A percentile compares a stretch with the other conserved stretches of the same genome.
Evolutionary conservation across 1,140 invertebrate genomes (phyloP).

Genomic region (Drosophila lowei): DNA sequence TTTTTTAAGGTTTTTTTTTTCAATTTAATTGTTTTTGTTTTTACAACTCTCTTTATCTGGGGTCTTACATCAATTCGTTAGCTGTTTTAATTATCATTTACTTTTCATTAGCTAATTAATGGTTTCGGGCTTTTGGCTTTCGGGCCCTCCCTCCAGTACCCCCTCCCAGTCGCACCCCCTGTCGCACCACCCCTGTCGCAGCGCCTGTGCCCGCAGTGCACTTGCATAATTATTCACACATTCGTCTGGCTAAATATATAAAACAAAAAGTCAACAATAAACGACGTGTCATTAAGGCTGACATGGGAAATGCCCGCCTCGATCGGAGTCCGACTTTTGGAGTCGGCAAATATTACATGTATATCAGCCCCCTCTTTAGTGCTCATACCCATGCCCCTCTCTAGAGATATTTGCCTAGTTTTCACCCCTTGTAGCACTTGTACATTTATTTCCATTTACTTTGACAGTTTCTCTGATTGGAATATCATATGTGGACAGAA

Average conservation of each 20-base stretch:
- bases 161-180: not conserved
- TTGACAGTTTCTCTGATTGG: slow-evolving; percentile 37
- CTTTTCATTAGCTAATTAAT: slow-evolving; percentile 29
- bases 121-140: slow-evolving; percentile 8
- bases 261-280: slow-evolving; percentile 43
- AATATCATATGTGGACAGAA: slow-evolving; percentile 3
- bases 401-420: slow-evolving; percentile 32
- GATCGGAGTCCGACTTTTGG: slow-evolving; percentile 27
- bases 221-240: slow-evolving; percentile 58
- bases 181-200: not conserved
- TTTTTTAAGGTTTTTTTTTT: not conserved
- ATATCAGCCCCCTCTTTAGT: slow-evolving; percentile 15
- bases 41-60: slow-evolving; percentile 3
- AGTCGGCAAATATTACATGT: slow-evolving; percentile 9
- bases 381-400: not conserved
- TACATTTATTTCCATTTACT: slow-evolving; percentile 61
- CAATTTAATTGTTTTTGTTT: not conserved
- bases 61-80: slow-evolving; percentile 16
- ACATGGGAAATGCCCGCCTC: slow-evolving; percentile 66
- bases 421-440: slow-evolving; percentile 7
- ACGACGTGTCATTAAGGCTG: slow-evolving; percentile 44
- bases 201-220: slow-evolving; percentile 10
- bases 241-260: slow-evolving; percentile 44
- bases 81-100: slow-evolving; percentile 30
- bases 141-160: slow-evolving; percentile 22